Conservation (phyloP, 2,888 invertebrate species). For the Diachrysia chrysitis region DNA sequence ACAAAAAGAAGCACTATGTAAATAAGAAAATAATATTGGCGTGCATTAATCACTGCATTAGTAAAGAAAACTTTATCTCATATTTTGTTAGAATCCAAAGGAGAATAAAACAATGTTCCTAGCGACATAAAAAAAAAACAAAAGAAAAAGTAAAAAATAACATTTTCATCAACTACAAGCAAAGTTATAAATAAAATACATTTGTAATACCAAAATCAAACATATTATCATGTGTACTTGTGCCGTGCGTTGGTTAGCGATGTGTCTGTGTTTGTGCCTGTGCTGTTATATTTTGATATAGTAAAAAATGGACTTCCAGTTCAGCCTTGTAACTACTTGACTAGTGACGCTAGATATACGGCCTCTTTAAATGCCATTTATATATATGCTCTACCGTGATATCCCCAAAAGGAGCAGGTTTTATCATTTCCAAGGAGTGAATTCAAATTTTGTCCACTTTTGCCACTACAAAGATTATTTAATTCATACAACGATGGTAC, state of each 20-base stretch:
- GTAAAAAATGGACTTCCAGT: neutral
- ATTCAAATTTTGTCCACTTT: neutral
- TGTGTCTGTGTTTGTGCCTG: neutral
- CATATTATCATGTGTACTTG: neutral
- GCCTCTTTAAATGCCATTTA: neutral
- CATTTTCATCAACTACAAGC: neutral
- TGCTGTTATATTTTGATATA: neutral
- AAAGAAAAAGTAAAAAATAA: neutral
- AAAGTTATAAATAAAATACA: neutral
- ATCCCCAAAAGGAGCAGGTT: neutral
- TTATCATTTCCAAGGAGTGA: neutral
- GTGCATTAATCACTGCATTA: too few relatives aligned
- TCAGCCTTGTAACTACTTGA: neutral
- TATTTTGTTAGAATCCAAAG: neutral
- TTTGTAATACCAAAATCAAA: neutral
- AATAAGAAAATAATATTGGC: too few relatives aligned
- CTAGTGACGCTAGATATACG: neutral
- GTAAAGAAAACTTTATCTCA: neutral
- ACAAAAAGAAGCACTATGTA: too few relatives aligned
- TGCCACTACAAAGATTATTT: neutral
- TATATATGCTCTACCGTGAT: neutral
- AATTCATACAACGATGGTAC: neutral
- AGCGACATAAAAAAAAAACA: constrained; percentile 2
- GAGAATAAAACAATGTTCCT: neutral
- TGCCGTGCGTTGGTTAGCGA: neutral